Base-by-base conservation (phyloP, 2,113 vertebrate genomes). In the Platanista minor region DNA sequence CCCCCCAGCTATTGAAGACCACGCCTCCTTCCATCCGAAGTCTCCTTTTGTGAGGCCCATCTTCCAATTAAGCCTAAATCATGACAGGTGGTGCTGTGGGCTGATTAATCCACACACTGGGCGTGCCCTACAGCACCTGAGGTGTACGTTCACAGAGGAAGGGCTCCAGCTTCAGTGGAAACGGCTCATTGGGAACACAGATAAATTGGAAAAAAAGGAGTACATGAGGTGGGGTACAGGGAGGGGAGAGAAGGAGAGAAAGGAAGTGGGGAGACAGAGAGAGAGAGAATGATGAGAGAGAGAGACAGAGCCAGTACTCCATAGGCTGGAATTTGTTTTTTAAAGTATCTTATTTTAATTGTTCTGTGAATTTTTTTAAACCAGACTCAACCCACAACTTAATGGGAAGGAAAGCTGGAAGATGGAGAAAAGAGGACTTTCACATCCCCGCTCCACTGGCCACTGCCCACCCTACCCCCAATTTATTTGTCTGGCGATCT, bases 31-130 rank as follows among this genome's bases (percentile, higher is more conserved):
- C 33, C 61, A 21, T 62, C 64, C 71, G 43, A 72, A 17, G 9
- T 5, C 67, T 82, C 57, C 72, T 72, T 85, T 75, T 91, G 43
- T 49, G 92, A 59, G 21, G 80, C 23, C 69, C 39, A 15, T 80
- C 95, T 95, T 93, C 95, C 95, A 93, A 49, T 87, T 91, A 93
- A 96, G 74, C 90, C 81, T 46, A 36, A 71, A 46, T 84, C 75
- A 33, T 72, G 95, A 41, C 93, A 97, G 96, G 97, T 90, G 97
- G 91, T 83, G 11, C 14, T n/a, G 39, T 8, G 78, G 89, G 54
- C 86, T 80, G 83, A 94, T 95, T 62, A 87, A 83, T 52, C 74
- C 46, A 52, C 74, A 46, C 5, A 2, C 41, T 31, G 75, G 90
- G 83, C 39, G 72, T 10, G 17, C 49, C 61, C 17, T 52, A 5